Base-by-base conservation (phyloP, 1,140 invertebrate species). In the Macrocentrus cingulum region DNA sequence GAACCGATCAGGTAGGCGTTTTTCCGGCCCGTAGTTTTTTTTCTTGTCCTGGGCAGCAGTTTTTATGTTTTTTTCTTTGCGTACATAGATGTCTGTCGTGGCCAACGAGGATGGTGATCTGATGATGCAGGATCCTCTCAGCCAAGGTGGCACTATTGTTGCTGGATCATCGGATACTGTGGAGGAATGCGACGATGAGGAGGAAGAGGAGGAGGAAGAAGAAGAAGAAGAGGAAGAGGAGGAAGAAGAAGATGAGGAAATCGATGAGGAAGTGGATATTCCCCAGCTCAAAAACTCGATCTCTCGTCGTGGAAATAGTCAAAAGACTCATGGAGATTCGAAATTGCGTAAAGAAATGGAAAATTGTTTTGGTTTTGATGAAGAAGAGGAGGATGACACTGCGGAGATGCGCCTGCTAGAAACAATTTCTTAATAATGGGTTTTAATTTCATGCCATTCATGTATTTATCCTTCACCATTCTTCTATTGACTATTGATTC, bases 361-460 rank as follows among this genome's bases (percentile, higher is more conserved):
- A 65, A 91, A 87, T 34, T 93, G 90, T 70, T 94, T 94, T 72
- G 91, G 91, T 13, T 94, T 94, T 80, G 90, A 92, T 76, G 90
- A 90, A 19, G 74, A 77, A 8, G 75, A 77, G 13, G 74, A 74
- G 0, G 74, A 72, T 11, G 60, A 13, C 13, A 62, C 48, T 34
- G 53, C 60, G 9, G 70, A 75, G 59, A 70, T 78, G 61, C 74
- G 70, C 57, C 70, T 78, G 64, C 57, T 78, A 57, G 68, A 74
- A 19, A 74, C 68, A 54, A 75, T 77, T 61, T 75, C 75, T 69
- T 77, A 78, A 78, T 78, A 64, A 69, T 44, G 59, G 56, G 36
- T 32, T 48, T 20, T 42, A 20, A 44, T 39, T 41, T 37, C 48
- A 64, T 44, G 9, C 37, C 60, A 16, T 55, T 37, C 59, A 70